Evolutionary conservation across 1,140 invertebrate genomes (phyloP), one percentile per base, ranked within the genome.

Genomic region (Campodea augens): DNA sequence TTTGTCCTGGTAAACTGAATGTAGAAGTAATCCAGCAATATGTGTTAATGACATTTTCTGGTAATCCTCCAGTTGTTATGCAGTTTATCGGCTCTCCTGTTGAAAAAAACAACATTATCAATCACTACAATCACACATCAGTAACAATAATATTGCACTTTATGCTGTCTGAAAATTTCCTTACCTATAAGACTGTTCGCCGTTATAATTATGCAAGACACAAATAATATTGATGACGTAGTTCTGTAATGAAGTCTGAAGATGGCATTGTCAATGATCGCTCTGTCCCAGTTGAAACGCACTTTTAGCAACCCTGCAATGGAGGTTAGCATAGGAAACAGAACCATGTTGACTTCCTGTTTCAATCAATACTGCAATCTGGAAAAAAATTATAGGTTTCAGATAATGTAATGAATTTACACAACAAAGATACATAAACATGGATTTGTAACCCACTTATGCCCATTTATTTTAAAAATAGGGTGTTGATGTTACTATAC

Each of bases 21-120:
- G 86, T 90, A 56, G 83, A 85, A 12, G 83, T 87, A 47, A 90
- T 86, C 86, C 86, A 90, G 64, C 85, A 90, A 57, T 73, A 89
- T 1, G 81, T 87, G 62, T 88, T 87, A 48, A 88, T 74, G 25
- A 87, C 80, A 57, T 84, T 78, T 12, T 64, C 68, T 4, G 75
- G 75, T 32, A 82, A 69, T 10, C 71, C 74, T 32, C 74, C 73
- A 47, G 84, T 81, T 51, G 75, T 73, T 50, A 86, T 77, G 60
- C 82, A 87, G 43, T 76, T 74, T 54, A 88, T 88, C 18, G 82
- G 81, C 53, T 85, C 80, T 59, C 81, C 82, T 86, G 59, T 39
- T 70, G 63, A 41, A 53, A 40, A 45, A 36, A 15, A 46, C 48
- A 25, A 45, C 19, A 22, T 29, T 45, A 43, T 25, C 20, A 13